Evolutionary conservation across 2,113 vertebrate species (phyloP).

Genomic region (Lutjanus erythropterus): DNA sequence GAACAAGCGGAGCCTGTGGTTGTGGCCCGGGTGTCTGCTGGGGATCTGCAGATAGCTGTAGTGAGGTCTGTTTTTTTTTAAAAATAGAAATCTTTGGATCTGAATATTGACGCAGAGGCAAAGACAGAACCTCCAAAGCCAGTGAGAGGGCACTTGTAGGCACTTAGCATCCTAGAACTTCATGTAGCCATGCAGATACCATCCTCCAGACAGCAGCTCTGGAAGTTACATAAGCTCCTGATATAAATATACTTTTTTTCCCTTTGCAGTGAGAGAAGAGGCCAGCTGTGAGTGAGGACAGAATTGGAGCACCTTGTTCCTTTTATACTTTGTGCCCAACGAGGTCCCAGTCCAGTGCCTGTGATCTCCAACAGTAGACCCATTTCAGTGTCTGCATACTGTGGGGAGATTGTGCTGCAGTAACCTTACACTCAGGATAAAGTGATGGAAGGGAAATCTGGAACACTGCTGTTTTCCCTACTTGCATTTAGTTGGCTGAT

Average conservation of each 20-base stretch:
- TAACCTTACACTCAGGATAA: slow-evolving; percentile 51
- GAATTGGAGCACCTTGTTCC: slow-evolving; percentile 85
- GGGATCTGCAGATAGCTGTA: slow-evolving; percentile 18
- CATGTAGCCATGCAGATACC: slow-evolving; percentile 25
- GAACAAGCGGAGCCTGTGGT: slow-evolving; percentile 23
- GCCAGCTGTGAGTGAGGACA: slow-evolving; percentile 80
- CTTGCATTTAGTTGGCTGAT: slow-evolving; percentile 22
- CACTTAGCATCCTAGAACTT: slow-evolving; percentile 48
- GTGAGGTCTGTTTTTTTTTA: slow-evolving; percentile 25
- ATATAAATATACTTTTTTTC: slow-evolving; percentile 73
- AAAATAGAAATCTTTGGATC: slow-evolving; percentile 34
- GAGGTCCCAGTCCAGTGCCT: slow-evolving; percentile 60
- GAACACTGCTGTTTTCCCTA: slow-evolving; percentile 40
- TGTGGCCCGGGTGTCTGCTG: slow-evolving; percentile 21
- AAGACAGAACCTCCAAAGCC: slow-evolving; percentile 37
- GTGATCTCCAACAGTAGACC: slow-evolving; percentile 64
- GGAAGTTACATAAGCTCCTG: slow-evolving; percentile 68
- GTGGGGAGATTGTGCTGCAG: slow-evolving; percentile 56
- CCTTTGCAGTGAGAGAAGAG: slow-evolving; percentile 68
- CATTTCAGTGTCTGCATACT: slow-evolving; percentile 53
- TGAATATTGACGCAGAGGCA: slow-evolving; percentile 31
- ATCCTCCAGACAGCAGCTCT: slow-evolving; percentile 64
- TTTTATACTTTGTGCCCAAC: slow-evolving; percentile 66
- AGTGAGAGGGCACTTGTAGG: slow-evolving; percentile 36
- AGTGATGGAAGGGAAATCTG: slow-evolving; percentile 52